Base-by-base conservation (phyloP, 2,797 vertebrate species). In the Craterocephalus amniculus region DNA sequence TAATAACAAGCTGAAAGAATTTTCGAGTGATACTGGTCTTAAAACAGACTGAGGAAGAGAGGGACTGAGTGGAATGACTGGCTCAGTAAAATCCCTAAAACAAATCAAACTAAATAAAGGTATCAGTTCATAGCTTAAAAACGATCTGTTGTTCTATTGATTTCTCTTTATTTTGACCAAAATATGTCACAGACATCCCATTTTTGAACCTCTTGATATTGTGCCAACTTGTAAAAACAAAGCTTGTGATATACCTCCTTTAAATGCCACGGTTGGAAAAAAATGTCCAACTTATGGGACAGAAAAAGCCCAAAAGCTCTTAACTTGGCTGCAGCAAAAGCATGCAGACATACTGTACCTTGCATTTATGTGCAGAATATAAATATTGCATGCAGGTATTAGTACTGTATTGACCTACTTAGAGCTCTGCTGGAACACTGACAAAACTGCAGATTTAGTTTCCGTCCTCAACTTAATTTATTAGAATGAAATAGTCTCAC, bases 401-500 rank as follows among this genome's bases (percentile, higher is more conserved):
- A 66, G 51, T 34, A 16, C 3, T 34, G 67, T 67, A 22, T 12
- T 73, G 84, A 76, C 74, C 81, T 76, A 82, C 62, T 78, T 83
- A 16, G 29, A 62, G 58, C 62, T 26, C 59, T 2, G 9, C 38
- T 22, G 48, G 59, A 58, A 55, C 64, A 43, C 32, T 58, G 51
- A 58, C 60, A 36, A 5, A 24, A 2, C 52, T 36, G 6, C 49
- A 57, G 58, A 29, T 66, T 70, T 58, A 13, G 35, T n/a, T n/a
- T n/a, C 49, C 38, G 0, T 49, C 3, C 3, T 49, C n/a, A 49
- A 49, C n/a, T 49, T 49, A 10, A n/a, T 22, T 10, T 22, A 45
- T 48, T 11, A 22, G n/a, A 22, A 4, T 22, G 9, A 45, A 48
- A 11, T 22, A 12, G 2, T 52, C 58, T 59, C 24, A 9, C 8